Percentiles rank a stretch among this genome's conserved stretches.
Evolutionary conservation across 2,888 invertebrate species (phyloP).

Genomic region (Agrotis ipsilon): DNA sequence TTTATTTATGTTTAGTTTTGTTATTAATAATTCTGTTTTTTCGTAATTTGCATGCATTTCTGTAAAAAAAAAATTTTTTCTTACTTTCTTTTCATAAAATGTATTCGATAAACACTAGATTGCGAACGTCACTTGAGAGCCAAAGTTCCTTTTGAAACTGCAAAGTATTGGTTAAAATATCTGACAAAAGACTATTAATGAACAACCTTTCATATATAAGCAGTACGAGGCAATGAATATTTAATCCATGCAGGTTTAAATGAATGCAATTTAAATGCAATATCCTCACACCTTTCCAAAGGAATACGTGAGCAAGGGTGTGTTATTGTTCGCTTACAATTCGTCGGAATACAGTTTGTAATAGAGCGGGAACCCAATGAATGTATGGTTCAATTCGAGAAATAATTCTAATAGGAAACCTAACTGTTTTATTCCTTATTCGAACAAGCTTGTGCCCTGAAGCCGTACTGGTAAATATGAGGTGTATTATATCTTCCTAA

Average conservation of each 20-base stretch:
- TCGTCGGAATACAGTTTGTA: slow-evolving; percentile 14
- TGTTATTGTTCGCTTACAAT: slow-evolving; percentile 41
- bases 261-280: slow-evolving; percentile 33
- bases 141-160: background rate
- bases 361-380: slow-evolving; percentile 15
- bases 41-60: too few species aligned
- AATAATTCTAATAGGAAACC: slow-evolving; percentile 30
- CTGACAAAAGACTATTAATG: too few species aligned
- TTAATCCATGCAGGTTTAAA: background rate
- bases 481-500: too few species aligned
- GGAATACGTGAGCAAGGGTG: slow-evolving; percentile 28
- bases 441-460: background rate
- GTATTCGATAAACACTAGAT: too few species aligned
- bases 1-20: too few species aligned
- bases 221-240: background rate
- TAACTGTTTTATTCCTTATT: slow-evolving; percentile 12
- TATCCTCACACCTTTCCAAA: slow-evolving; percentile 16
- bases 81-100: too few species aligned
- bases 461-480: background rate
- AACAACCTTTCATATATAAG: background rate
- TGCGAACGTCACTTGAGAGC: background rate
- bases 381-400: slow-evolving; percentile 26
- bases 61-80: too few species aligned
- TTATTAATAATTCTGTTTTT: too few species aligned
- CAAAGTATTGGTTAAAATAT: background rate